Conservation (phyloP, 2,888 invertebrate species). For the Trissoscelio sp. region DNA sequence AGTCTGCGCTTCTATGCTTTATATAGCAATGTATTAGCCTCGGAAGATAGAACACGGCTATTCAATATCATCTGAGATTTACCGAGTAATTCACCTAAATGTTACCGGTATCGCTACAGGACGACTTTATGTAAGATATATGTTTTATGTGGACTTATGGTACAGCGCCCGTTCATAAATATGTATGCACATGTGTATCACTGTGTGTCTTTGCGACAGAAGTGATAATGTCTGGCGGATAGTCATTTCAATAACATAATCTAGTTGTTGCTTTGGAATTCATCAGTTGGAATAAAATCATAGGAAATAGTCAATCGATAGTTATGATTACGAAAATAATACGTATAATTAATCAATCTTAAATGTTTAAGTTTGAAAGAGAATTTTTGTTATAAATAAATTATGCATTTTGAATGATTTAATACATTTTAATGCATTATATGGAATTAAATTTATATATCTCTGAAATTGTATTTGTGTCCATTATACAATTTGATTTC, state of each 20-base stretch:
- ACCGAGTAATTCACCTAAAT: slow-evolving; percentile 77
- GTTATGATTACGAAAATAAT: too few species aligned
- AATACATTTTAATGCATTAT: too few species aligned
- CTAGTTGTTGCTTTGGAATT: neutral
- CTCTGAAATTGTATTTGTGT: too few species aligned
- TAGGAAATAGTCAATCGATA: too few species aligned
- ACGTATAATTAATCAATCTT: too few species aligned
- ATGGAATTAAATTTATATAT: too few species aligned
- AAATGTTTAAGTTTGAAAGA: too few species aligned
- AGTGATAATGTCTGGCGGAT: slow-evolving; percentile 24
- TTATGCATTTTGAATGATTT: too few species aligned
- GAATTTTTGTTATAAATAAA: too few species aligned
- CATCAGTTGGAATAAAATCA: too few species aligned
- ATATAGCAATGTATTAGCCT: slow-evolving; percentile 68
- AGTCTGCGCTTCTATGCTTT: slow-evolving; percentile 63
- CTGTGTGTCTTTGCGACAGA: slow-evolving; percentile 4
- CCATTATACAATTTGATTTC: too few species aligned
- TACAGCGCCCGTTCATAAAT: slow-evolving; percentile 52
- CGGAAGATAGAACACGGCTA: slow-evolving; percentile 76
- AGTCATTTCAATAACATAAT: slow-evolving; percentile 50
- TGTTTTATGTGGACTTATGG: slow-evolving; percentile 56
- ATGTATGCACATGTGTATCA: slow-evolving; percentile 26
- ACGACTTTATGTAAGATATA: slow-evolving; percentile 64
- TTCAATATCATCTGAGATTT: slow-evolving; percentile 78
- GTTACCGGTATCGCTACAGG: slow-evolving; percentile 72